phyloP scores from a whole-genome alignment of 2,797 vertebrate species.

The Gymnodraco acuticeps region DNA sequence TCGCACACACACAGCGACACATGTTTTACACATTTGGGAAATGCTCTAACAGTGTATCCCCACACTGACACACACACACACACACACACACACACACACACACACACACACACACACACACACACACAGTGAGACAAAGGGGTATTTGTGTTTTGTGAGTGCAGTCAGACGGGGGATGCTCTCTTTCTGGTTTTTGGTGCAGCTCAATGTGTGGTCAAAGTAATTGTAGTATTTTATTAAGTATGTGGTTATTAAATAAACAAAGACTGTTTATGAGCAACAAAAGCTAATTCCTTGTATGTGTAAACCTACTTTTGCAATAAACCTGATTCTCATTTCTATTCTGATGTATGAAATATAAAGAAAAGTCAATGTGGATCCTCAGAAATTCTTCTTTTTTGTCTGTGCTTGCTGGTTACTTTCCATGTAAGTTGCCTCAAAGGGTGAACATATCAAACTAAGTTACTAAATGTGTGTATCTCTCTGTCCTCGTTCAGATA shows the following conservation, averaged over 20 bases:
- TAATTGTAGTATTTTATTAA: too few relatives aligned
- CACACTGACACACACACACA: constrained; percentile 14
- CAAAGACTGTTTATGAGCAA: too few relatives aligned
- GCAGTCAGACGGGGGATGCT: constrained; percentile 34
- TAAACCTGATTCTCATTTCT: too few relatives aligned
- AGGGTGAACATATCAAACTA: too few relatives aligned
- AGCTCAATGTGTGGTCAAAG: constrained; percentile 11
- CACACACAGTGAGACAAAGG: constrained; percentile 57
- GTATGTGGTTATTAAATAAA: too few relatives aligned
- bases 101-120: constrained; percentile 26
- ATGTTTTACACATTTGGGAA: constrained; percentile 15
- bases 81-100: constrained; percentile 29
- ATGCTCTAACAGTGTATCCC: constrained; percentile 45
- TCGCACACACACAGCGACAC: background rate
- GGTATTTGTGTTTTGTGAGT: constrained; percentile 54
- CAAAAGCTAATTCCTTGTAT: too few relatives aligned
- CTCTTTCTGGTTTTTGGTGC: constrained; percentile 26
- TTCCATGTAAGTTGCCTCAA: too few relatives aligned
- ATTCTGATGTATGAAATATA: too few relatives aligned
- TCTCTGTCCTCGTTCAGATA: constrained; percentile 85
- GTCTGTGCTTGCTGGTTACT: too few relatives aligned
- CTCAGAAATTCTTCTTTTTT: too few relatives aligned
- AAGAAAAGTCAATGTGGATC: too few relatives aligned
- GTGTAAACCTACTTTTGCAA: too few relatives aligned
- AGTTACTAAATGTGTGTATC: background rate